Conservation (phyloP, 2,113 vertebrate genomes). For the Oncorhynchus tshawytscha region DNA sequence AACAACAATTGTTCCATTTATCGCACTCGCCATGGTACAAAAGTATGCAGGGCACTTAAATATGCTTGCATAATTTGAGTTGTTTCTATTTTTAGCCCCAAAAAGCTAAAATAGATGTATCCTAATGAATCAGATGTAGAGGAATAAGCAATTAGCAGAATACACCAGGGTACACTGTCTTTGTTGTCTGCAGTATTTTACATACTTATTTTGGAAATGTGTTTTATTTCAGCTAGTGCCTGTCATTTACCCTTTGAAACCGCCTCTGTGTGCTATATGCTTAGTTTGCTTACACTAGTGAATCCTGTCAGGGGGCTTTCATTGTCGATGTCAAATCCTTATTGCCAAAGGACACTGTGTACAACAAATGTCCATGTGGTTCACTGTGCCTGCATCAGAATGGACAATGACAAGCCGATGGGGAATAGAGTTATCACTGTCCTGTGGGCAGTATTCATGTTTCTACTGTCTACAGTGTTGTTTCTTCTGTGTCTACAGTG, state of each 20-base stretch:
- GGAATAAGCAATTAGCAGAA: neutral
- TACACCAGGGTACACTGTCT: neutral
- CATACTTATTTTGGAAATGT: neutral
- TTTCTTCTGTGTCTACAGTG: neutral
- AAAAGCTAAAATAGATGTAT: neutral
- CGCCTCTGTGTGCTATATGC: neutral
- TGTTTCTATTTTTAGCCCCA: neutral
- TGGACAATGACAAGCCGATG: neutral
- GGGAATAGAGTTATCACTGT: neutral
- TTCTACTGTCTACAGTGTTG: neutral
- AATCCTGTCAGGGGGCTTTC: slow-evolving; percentile 17
- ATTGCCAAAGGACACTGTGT: slow-evolving; percentile 16
- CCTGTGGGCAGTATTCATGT: no score
- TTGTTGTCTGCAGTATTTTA: no score
- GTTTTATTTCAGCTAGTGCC: neutral
- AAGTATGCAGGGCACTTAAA: neutral
- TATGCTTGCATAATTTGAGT: neutral
- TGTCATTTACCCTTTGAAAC: neutral
- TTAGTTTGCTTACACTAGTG: neutral
- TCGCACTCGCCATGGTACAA: slow-evolving; percentile 5
- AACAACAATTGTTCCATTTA: slow-evolving; percentile 40
- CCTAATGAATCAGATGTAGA: neutral
- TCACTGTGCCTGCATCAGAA: neutral
- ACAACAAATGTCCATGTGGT: neutral
- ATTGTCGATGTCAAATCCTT: slow-evolving; percentile 34